Evolutionary conservation across 2,113 vertebrate genomes (phyloP).

Genomic region (Smithornis capensis): DNA sequence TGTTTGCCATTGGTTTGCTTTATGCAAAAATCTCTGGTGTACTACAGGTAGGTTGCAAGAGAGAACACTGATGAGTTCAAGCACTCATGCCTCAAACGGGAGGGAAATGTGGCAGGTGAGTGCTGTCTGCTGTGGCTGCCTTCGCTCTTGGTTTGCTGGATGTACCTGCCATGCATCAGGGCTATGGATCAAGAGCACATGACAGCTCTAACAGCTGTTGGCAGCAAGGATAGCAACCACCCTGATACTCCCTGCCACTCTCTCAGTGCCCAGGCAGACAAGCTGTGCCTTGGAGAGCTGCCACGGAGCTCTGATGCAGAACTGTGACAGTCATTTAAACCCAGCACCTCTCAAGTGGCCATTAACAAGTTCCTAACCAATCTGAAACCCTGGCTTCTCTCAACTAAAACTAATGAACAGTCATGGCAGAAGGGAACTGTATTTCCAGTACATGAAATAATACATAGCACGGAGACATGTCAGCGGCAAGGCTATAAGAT

Average conservation of each 20-base stretch:
- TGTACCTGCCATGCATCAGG: not conserved
- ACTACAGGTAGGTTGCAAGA: not conserved
- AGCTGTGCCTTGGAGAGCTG: not conserved
- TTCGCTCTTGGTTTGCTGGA: accelerated
- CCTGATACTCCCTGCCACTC: not conserved
- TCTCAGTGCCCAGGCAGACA: accelerated
- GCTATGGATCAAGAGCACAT: not conserved
- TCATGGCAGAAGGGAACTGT: not conserved
- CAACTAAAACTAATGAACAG: not conserved
- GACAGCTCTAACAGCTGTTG: not conserved
- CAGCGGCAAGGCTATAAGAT: not conserved
- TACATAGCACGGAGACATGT: accelerated
- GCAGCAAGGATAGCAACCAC: not conserved
- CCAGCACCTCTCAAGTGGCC: not conserved
- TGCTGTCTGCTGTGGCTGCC: accelerated
- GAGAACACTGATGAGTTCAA: not conserved
- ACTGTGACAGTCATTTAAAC: not conserved
- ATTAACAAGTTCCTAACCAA: not conserved
- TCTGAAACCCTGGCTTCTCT: not conserved
- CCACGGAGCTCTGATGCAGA: not conserved
- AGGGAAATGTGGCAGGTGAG: not conserved
- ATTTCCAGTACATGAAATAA: not conserved
- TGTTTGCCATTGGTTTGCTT: not conserved
- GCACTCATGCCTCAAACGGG: not conserved
- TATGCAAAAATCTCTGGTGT: not conserved